Base-by-base conservation (phyloP, 2,113 vertebrate species). In the Anoplopoma fimbria region DNA sequence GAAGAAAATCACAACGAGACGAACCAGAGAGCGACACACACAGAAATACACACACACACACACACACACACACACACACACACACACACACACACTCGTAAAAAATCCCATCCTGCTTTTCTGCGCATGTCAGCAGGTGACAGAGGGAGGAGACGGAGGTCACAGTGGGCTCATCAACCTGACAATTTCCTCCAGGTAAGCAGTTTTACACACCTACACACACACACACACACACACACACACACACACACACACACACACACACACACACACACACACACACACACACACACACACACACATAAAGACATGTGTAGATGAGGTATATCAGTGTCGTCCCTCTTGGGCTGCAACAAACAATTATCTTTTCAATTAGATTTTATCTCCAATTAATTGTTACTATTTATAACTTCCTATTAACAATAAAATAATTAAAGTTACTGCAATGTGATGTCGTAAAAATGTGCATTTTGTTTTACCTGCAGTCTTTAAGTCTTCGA, bases 41-140 rank as follows among this genome's bases (percentile, higher is more conserved):
- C 51, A 76, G 40, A 45, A 12, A 63, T 31, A 79, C 64, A 75
- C 65, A 42, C 40, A 38, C 61, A 55, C 79, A 47, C 45, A 61
- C 55, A 45, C 55, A 79, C 68, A 51, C 31, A 51, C 49, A 40
- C 62, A 74, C 75, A 53, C 49, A 51, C 60, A 57, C 69, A 40
- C 69, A 64, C 69, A 58, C 42, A 57, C 64, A 63, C 61, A 33
- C 45, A 76, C 51, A 38, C 19, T 36, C 27, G 33, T 17, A n/a
- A 2, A n/a, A 21, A 80, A 58, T 19, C 45, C 69, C 45, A 63
- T 65, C 61, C 40, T 61, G 38, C 31, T 72, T 81, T 79, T 69
- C 82, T 81, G 90, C 7, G 14, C 69, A 34, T 73, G 84, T 90
- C 90, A 91, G 90, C 88, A 85, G 79, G 84, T 88, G 88, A 83